Conservation (phyloP, 2,888 invertebrate species). For the Atrina japonica region DNA sequence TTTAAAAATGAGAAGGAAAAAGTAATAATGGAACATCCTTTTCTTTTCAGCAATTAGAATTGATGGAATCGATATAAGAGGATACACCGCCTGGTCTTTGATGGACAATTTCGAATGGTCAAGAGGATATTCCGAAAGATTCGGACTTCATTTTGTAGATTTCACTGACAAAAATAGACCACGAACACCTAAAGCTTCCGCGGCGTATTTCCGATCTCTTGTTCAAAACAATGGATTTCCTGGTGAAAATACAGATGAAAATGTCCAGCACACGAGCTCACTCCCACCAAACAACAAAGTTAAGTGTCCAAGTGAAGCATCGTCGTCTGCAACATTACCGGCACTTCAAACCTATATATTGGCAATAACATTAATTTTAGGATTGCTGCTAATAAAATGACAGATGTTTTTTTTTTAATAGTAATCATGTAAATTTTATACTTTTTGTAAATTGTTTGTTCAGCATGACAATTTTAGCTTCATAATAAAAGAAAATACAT, state of each 20-base stretch:
- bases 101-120: slow-evolving; percentile 93
- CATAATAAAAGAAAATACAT: too few species aligned
- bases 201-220: slow-evolving; percentile 65
- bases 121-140: slow-evolving; percentile 86
- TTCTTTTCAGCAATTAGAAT: slow-evolving; percentile 58
- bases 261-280: neutral
- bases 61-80: slow-evolving; percentile 80
- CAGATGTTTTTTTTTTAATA: too few species aligned
- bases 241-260: slow-evolving; percentile 4
- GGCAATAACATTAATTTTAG: too few species aligned
- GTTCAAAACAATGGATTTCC: slow-evolving; percentile 65
- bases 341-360: too few species aligned
- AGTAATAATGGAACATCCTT: too few species aligned
- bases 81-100: slow-evolving; percentile 90
- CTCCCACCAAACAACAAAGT: neutral
- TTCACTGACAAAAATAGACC: slow-evolving; percentile 86
- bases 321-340: too few species aligned
- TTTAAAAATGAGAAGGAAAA: too few species aligned
- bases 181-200: slow-evolving; percentile 86
- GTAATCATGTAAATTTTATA: too few species aligned
- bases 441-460: too few species aligned
- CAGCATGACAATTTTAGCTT: too few species aligned
- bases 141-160: slow-evolving; percentile 88
- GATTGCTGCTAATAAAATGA: too few species aligned
- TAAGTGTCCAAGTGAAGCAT: too few species aligned